Evolutionary conservation across 2,113 vertebrate species (phyloP).

Genomic region (Falcunculus frontatus): DNA sequence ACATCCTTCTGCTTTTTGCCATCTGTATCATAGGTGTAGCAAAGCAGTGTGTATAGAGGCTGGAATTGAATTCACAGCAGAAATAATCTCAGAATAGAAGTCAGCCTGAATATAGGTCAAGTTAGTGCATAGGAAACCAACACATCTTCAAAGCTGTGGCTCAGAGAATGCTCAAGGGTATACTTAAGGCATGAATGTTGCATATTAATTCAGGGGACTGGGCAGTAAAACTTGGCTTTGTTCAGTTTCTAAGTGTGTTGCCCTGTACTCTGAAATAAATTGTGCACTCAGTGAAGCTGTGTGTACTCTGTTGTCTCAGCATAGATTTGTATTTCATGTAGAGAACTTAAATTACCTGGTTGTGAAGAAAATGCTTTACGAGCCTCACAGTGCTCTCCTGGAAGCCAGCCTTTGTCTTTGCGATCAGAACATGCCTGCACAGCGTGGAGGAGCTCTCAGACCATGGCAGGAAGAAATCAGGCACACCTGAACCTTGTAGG

Average conservation of each 20-base stretch:
- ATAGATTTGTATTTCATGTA: not conserved
- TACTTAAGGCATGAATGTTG: constrained; percentile 8
- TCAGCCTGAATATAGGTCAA: constrained; percentile 46
- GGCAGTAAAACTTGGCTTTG: constrained; percentile 16
- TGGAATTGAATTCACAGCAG: constrained; percentile 16
- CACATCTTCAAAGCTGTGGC: constrained; percentile 40
- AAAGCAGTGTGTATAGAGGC: not conserved
- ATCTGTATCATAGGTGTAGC: not conserved
- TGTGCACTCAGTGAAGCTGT: not conserved
- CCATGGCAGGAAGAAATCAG: not conserved
- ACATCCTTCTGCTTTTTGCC: not conserved
- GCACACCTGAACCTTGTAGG: not conserved
- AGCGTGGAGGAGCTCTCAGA: not conserved
- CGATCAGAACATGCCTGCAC: not conserved
- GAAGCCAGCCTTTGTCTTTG: not conserved
- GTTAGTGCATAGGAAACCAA: constrained; percentile 26
- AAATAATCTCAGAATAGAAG: constrained; percentile 33
- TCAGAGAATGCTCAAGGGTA: constrained; percentile 15
- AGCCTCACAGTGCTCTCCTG: not conserved
- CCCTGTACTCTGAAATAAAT: not conserved
- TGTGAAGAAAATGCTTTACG: not conserved
- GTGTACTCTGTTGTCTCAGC: not conserved
- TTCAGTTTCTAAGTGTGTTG: not conserved
- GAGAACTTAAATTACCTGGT: not conserved
- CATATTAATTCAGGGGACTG: constrained; percentile 48